Base-by-base conservation (phyloP, 2,113 vertebrate genomes). In the Takifugu flavidus region DNA sequence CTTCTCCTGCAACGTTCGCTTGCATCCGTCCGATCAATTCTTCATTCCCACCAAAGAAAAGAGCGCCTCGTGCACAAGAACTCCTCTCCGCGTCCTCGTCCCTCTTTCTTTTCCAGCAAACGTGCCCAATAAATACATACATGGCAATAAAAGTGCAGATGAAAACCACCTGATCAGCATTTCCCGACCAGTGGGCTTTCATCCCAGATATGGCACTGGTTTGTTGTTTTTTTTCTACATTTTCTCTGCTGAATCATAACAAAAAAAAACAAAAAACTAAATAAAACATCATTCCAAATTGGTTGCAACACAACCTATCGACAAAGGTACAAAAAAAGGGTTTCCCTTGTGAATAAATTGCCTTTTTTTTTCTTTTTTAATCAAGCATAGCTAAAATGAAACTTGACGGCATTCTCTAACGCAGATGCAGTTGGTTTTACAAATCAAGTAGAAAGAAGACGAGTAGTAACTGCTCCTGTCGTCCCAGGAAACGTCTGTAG, bases 331-430 rank as follows among this genome's bases (percentile, higher is more conserved):
- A 85, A 84, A 85, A 70, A 85, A 70, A 78, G 51, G 67, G 61
- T 46, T 67, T 78, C 82, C 75, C 75, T 82, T 82, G 85, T 82
- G 88, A 89, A 82, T 83, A 80, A 86, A 87, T 83, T 85, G 86
- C 86, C 88, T 87, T 82, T 85, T 39, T 39, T 11, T 39, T 39
- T 39, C 11, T 39, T 1, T 39, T 39, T 79, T 88, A 80, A 89
- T 87, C 90, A 90, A 89, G 89, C 90, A 89, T 34, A 86, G 87
- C 88, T 91, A 88, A 88, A 89, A 86, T 82, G 84, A 88, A 88
- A 88, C 62, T 85, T 87, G 68, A 86, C 80, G 65, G 84, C 89
- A 90, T 91, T 91, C 85, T 83, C 83, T 89, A 89, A 87, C 65
- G 86, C 81, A 87, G 76, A 89, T 78, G 82, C 85, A 84, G 74